phyloP scores from a whole-genome alignment of 2,113 vertebrate species.

The Halichoerus grypus region DNA sequence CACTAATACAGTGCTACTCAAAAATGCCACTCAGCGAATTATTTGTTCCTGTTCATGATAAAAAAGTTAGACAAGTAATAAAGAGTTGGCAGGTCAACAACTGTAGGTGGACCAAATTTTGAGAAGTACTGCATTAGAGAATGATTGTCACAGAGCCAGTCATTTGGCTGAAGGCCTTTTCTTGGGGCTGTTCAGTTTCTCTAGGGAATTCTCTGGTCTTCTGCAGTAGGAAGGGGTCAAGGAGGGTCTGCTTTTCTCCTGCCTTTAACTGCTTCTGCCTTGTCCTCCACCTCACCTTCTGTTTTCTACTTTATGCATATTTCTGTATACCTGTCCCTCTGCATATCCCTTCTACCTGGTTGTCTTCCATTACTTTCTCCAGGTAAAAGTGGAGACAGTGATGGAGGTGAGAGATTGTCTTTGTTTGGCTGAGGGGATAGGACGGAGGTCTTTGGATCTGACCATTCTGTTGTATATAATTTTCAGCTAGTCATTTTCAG shows the following conservation, averaged over 20 bases:
- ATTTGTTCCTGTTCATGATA: background rate
- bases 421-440: background rate
- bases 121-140: background rate
- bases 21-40: background rate
- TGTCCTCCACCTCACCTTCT: background rate
- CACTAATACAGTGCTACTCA: background rate
- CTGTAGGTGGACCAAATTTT: background rate
- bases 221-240: background rate
- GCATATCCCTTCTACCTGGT: background rate
- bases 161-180: background rate
- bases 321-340: background rate
- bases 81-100: background rate
- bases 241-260: background rate
- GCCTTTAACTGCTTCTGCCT: background rate
- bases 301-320: background rate
- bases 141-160: background rate
- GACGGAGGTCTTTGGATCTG: background rate
- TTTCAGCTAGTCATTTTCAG: background rate
- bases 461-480: background rate
- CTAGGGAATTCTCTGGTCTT: background rate
- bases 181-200: background rate
- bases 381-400: background rate
- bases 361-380: slow-evolving; percentile 35
- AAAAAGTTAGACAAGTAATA: slow-evolving; percentile 8
- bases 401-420: background rate